Base-by-base conservation (phyloP, 2,113 vertebrate species). In the Paradoxurus hermaphroditus region DNA sequence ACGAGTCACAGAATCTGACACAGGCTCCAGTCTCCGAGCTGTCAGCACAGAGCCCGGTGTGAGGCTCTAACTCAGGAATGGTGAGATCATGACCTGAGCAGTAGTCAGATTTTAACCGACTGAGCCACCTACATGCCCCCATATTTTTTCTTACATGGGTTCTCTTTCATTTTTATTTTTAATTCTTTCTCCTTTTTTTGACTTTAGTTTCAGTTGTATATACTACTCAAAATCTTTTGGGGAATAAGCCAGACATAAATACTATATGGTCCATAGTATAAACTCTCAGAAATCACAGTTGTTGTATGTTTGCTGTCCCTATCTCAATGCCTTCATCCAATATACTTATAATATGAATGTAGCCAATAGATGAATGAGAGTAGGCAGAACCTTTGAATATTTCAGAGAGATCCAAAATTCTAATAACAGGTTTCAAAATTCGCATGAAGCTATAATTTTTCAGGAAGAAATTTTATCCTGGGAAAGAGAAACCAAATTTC, bases 341-440 rank as follows among this genome's bases (percentile, higher is more conserved):
- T 31, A 16, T 68, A 4, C 39, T 63, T 78, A 39, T 6, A 39
- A 18, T 16, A 31, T 46, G 4, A 41, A 63, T 41, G 5, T 5
- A 7, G 44, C 41, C 39, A 67, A 86, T 73, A 14, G 81, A 27
- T 25, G 11, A 81, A 65, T 44, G 27, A 70, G 86, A 34, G 44
- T 62, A 65, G 75, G 27, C 25, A 93, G 41, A 68, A 39, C 29
- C 44, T 59, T 77, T n/a, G 36, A 70, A 18, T 83, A 46, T 88
- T 94, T 93, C n/a, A 94, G 65, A 65, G 19, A 59, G 27, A 86
- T 68, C n/a, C 53, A 46, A 68, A 41, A 78, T 88, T 62, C 89
- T 91, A 91, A 86, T 63, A 46, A 82, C 31, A 82, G n/a, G 16
- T 67, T 87, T 46, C 27, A 94, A 70, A 92, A 88, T 94, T 94